Conservation (phyloP, 2,888 invertebrate genomes). For the Lepidonotus clava region DNA sequence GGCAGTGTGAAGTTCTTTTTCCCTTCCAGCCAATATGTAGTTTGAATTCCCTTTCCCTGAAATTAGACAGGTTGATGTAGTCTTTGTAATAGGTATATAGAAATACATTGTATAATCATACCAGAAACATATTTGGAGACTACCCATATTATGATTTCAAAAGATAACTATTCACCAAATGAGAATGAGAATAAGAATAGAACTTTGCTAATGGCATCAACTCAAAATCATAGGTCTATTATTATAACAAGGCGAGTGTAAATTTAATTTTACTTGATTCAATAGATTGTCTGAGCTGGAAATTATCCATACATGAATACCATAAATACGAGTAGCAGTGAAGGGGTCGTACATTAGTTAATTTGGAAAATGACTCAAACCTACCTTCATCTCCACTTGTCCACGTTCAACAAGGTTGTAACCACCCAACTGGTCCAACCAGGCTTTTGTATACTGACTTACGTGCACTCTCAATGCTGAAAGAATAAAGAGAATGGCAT, state of each 20-base stretch:
- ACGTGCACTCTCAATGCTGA: constrained; percentile 10
- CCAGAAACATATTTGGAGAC: background rate
- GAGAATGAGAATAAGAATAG: background rate
- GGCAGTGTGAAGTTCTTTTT: constrained; percentile 46
- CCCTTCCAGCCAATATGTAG: constrained; percentile 51
- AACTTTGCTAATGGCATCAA: background rate
- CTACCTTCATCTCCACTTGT: constrained; percentile 28
- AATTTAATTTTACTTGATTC: background rate
- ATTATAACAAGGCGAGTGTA: background rate
- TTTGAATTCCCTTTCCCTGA: constrained; percentile 47
- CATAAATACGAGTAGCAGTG: background rate
- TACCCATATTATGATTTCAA: background rate
- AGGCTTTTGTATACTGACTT: background rate
- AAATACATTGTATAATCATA: background rate
- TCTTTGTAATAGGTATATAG: background rate
- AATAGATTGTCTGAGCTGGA: background rate
- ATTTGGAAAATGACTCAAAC: background rate
- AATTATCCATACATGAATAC: background rate
- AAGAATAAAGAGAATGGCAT: background rate
- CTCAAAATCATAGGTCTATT: background rate
- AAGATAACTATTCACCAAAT: background rate
- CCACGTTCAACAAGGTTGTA: constrained; percentile 25
- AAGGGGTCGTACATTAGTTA: background rate
- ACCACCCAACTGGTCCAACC: constrained; percentile 1
- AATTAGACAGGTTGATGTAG: background rate